phyloP scores from a whole-genome alignment of 2,113 vertebrate genomes.

The Tragulus kanchil region DNA sequence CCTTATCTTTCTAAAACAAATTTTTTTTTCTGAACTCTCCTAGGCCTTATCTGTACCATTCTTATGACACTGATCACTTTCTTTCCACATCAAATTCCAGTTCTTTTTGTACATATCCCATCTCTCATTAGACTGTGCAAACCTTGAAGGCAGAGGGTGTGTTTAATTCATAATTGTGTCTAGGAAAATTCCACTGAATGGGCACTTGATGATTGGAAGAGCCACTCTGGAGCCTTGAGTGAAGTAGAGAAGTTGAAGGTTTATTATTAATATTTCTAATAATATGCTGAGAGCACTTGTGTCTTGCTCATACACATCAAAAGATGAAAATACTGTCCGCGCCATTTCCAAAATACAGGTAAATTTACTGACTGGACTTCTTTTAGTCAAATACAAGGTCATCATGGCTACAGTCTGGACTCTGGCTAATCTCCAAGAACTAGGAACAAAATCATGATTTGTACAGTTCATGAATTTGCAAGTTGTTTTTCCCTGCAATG shows the following conservation, averaged over 20 bases:
- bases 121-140: neutral
- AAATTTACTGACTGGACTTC: neutral
- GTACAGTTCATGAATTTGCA: slow-evolving; percentile 54
- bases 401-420: slow-evolving; percentile 8
- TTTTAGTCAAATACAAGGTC: slow-evolving; percentile 30
- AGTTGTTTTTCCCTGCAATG: slow-evolving; percentile 17
- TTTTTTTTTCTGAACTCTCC: neutral
- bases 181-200: neutral
- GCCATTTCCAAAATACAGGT: slow-evolving; percentile 32
- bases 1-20: neutral
- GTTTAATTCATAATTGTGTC: neutral
- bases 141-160: neutral
- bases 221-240: neutral
- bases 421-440: slow-evolving; percentile 53
- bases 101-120: neutral
- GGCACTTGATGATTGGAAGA: neutral
- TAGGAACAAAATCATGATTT: slow-evolving; percentile 32
- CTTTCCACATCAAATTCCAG: neutral
- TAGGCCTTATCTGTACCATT: neutral
- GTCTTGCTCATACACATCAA: slow-evolving; percentile 48
- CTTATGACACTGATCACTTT: neutral
- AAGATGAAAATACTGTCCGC: slow-evolving; percentile 41
- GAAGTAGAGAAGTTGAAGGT: neutral
- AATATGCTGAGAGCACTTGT: slow-evolving; percentile 24
- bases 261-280: slow-evolving; percentile 51